These are phyloP conservation scores for Buphagus erythrorhynchus DNA, from an alignment of 2,797 vertebrate species.

Conservation along the genomic window DNA sequence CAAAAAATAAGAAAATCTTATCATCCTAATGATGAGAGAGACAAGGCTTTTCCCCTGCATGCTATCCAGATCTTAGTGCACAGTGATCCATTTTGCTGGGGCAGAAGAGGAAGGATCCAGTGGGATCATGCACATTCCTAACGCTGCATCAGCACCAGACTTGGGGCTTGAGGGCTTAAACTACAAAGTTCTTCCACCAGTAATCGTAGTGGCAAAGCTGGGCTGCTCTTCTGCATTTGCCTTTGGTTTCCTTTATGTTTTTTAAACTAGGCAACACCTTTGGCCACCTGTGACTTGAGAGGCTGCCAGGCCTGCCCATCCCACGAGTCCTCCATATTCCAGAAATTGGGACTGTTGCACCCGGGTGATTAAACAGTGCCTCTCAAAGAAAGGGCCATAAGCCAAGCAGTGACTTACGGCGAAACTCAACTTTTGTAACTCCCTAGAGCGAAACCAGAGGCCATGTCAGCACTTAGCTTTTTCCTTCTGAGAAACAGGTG, in stretches of 20 bases:
- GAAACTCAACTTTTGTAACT: fast-evolving
- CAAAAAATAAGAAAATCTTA: not conserved
- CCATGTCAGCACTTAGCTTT: not conserved
- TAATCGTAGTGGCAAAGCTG: not conserved
- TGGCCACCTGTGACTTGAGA: not conserved
- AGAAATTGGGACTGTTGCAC: not conserved
- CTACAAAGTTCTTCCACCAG: not conserved
- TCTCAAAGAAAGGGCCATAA: not conserved
- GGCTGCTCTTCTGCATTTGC: not conserved
- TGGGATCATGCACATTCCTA: fast-evolving
- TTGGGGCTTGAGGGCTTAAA: not conserved
- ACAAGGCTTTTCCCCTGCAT: not conserved
- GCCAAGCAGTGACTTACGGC: not conserved
- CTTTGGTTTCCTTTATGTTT: not conserved
- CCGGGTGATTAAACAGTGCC: fast-evolving
- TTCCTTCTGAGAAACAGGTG: not conserved
- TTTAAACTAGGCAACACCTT: not conserved
- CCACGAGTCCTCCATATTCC: fast-evolving
- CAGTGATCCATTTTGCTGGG: fast-evolving
- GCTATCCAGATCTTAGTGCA: fast-evolving
- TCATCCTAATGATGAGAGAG: not conserved
- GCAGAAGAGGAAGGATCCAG: not conserved
- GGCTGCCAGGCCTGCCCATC: no score
- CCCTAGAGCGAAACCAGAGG: not conserved
- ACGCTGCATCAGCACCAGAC: fast-evolving